Evolutionary conservation across 2,888 invertebrate species (phyloP).

Genomic region (Icerya purchasi): DNA sequence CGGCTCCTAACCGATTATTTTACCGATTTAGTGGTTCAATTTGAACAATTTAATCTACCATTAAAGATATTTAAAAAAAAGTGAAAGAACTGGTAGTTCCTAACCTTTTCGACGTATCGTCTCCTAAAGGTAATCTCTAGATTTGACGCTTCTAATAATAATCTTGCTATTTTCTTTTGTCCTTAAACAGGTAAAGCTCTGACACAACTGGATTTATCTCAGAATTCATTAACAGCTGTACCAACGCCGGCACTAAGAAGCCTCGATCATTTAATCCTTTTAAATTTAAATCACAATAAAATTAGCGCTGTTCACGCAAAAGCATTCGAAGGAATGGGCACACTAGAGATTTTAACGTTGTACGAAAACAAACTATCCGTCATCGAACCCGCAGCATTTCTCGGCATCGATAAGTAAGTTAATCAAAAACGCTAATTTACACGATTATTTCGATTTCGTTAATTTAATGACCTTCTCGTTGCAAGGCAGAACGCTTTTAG

Average conservation of each 20-base stretch:
- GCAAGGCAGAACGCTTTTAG: too few relatives aligned
- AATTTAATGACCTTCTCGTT: too few relatives aligned
- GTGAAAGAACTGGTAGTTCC: too few relatives aligned
- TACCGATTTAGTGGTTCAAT: too few relatives aligned
- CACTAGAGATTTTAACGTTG: constrained; percentile 62
- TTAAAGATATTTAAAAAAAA: too few relatives aligned
- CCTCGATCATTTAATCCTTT: constrained; percentile 58
- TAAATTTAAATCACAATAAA: constrained; percentile 74
- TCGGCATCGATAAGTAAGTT: constrained; percentile 69
- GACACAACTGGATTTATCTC: constrained; percentile 70
- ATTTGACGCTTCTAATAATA: too few relatives aligned
- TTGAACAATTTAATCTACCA: too few relatives aligned
- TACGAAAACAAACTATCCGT: constrained; percentile 65
- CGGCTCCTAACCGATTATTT: too few relatives aligned
- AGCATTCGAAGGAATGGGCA: constrained; percentile 70
- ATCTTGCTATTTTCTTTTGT: background rate
- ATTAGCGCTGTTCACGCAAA: constrained; percentile 54
- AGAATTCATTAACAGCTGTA: constrained; percentile 57
- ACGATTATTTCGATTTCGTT: too few relatives aligned
- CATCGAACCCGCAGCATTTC: constrained; percentile 63
- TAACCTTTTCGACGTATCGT: too few relatives aligned
- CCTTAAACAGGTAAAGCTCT: constrained; percentile 47
- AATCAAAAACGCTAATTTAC: too few relatives aligned
- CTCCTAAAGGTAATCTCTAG: too few relatives aligned
- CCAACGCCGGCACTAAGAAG: constrained; percentile 60